phyloP scores from a whole-genome alignment of 2,113 vertebrate species.

The Colossoma macropomum region DNA sequence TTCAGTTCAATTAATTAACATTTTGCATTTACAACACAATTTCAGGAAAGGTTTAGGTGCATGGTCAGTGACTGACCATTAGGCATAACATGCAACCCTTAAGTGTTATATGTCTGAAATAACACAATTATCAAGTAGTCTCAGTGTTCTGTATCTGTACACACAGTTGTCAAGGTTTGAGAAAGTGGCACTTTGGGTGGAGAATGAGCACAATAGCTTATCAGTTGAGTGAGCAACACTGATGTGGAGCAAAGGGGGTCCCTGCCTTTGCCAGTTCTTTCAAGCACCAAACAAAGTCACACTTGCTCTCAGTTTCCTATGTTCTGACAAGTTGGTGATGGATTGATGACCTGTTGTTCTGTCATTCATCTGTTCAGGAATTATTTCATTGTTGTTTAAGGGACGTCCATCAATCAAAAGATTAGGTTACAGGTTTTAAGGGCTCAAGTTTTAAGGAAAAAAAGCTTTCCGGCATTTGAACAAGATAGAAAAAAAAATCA shows the following conservation, averaged over 20 bases:
- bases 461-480: neutral
- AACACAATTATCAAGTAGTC: neutral
- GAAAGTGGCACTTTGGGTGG: neutral
- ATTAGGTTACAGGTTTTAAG: neutral
- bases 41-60: no score
- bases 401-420: conserved; percentile 19
- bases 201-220: neutral
- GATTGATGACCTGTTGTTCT: conserved; percentile 46
- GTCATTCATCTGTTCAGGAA: conserved; percentile 30
- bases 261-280: neutral
- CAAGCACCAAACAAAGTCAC: conserved; percentile 26
- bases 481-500: neutral
- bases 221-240: neutral
- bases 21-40: no score
- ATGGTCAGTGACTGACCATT: no score
- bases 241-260: neutral
- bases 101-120: neutral
- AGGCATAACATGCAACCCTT: no score
- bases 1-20: no score
- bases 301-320: conserved; percentile 43
- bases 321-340: conserved; percentile 41
- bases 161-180: neutral
- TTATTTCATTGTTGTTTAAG: conserved; percentile 40
- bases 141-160: neutral
- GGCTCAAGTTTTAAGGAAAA: neutral